These are phyloP conservation scores for Metellina segmentata DNA, from an alignment of 2,888 invertebrate genomes.

Conservation along the genomic window DNA sequence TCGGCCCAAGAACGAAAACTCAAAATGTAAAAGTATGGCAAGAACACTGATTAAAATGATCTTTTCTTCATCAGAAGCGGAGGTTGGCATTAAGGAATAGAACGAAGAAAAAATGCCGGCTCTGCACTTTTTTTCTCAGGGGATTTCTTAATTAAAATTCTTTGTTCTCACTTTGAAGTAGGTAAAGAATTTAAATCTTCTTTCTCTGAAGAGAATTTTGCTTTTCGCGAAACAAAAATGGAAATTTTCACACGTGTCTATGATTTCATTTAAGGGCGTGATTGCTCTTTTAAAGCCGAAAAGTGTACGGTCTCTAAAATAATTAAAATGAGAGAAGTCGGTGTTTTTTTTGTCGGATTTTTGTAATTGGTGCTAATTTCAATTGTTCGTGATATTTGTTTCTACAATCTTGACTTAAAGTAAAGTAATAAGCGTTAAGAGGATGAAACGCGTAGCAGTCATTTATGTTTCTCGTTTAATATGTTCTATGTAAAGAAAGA, in stretches of 20 bases:
- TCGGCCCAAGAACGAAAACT: not conserved
- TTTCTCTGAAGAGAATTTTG: not conserved
- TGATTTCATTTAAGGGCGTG: not conserved
- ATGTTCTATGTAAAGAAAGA: too few species aligned
- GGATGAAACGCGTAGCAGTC: too few species aligned
- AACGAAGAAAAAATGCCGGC: not conserved
- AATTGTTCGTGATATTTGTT: not conserved
- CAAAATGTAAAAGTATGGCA: not conserved
- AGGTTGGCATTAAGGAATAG: slow-evolving; percentile 1
- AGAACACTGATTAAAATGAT: slow-evolving; percentile 15
- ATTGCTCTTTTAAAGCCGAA: not conserved
- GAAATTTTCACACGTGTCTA: not conserved
- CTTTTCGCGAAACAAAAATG: not conserved
- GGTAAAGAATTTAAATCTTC: slow-evolving; percentile 13
- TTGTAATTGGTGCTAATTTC: not conserved
- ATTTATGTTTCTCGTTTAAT: too few species aligned
- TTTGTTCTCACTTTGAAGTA: slow-evolving; percentile 37
- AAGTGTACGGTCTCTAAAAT: not conserved
- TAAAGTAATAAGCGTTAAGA: too few species aligned
- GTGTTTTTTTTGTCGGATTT: not conserved
- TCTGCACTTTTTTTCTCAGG: not conserved
- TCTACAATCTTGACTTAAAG: not conserved
- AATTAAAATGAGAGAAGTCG: not conserved
- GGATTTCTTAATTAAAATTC: slow-evolving; percentile 33
- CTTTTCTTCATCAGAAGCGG: slow-evolving; percentile 9